Base-by-base conservation (phyloP, 2,113 vertebrate species). In the Pogona vitticeps region DNA sequence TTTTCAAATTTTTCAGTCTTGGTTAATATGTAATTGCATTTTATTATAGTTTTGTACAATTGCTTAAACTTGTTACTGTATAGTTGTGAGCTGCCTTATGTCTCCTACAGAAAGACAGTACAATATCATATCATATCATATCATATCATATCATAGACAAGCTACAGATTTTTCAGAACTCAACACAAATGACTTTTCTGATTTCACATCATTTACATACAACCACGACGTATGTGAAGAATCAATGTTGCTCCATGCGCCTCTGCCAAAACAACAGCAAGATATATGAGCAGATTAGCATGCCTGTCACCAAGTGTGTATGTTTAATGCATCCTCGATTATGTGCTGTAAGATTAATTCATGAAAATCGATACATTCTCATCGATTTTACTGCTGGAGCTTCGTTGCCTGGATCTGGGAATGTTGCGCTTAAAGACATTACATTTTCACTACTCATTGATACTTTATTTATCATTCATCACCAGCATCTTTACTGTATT, bases 231-330 rank as follows among this genome's bases (percentile, higher is more conserved):
- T 42, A 42, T 68, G 58, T 77, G 40, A 76, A 77, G 67, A 52
- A 38, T 56, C 33, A 84, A 36, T 56, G 33, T 78, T 31, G 33
- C 21, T 18, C 4, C 12, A 75, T 65, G 42, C 2, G 65, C 77
- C 85, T 82, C 63, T 88, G n/a, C 88, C 68, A 63, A 73, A 58
- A 89, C 78, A 92, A 88, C 77, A 63, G 86, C 82, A 93, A 86
- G 13, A 71, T 0, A 0, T 38, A 88, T 31, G 46, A 88, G 52
- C n/a, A 79, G 80, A 59, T 92, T 73, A 70, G 76, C 63, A 21
- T 65, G 20, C n/a, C 70, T 86, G 65, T 76, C 88, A 88, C 65
- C 80, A 75, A 23, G 61, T 59, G 52, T 87, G 76, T 90, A 17
- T 71, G 8, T 76, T 86, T 76, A 67, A 91, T 42, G 52, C 36